These are phyloP conservation scores for Candoia aspera DNA, from an alignment of 2,113 vertebrate species.

Conservation along the genomic window DNA sequence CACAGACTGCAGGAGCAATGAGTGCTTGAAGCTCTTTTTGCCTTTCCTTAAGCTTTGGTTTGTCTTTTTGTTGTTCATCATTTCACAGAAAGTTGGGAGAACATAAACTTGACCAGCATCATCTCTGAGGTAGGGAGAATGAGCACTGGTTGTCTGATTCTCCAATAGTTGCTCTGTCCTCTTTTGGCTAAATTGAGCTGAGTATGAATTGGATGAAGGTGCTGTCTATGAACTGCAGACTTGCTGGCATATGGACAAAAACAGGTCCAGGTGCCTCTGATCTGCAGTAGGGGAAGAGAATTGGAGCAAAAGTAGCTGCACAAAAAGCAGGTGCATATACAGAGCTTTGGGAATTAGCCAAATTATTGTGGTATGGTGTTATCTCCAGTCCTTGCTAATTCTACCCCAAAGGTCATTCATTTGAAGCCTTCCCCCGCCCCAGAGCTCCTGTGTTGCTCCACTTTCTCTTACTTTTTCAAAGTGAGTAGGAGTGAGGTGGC, in stretches of 20 bases:
- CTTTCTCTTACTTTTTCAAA: constrained; percentile 73
- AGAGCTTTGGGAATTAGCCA: neutral
- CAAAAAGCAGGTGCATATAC: neutral
- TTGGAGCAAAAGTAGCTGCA: neutral
- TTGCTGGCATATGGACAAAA: neutral
- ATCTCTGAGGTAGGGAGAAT: neutral
- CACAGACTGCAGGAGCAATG: neutral
- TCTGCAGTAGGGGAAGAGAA: neutral
- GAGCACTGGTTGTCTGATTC: neutral
- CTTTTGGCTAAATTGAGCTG: neutral
- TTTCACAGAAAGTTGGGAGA: neutral
- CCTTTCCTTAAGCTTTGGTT: neutral
- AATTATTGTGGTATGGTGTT: neutral
- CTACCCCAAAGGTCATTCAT: no score
- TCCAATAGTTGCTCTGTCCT: neutral
- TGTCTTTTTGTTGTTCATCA: neutral
- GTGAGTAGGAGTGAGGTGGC: constrained; percentile 67
- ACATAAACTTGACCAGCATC: neutral
- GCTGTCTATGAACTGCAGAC: neutral
- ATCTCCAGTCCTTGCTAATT: neutral
- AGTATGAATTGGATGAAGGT: neutral
- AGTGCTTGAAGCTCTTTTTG: neutral
- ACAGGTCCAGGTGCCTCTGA: neutral
- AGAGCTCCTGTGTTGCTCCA: neutral
- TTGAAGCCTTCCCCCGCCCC: accelerated